Evolutionary conservation across 2,797 vertebrate genomes (phyloP).

Genomic region (Semotilus atromaculatus): DNA sequence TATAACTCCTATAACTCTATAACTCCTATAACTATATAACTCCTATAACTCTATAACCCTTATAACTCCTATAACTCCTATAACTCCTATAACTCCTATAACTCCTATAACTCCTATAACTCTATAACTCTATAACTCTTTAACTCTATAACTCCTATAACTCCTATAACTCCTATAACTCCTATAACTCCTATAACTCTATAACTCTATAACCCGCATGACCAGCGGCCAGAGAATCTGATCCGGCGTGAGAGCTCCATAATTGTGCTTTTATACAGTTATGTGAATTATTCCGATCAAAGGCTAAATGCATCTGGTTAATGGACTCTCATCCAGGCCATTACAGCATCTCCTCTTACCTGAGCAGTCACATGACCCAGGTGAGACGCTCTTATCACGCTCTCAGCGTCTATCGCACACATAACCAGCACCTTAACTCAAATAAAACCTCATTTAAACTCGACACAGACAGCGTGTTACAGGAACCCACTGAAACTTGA

Average conservation of each 20-base stretch:
- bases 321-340: neutral
- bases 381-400: constrained; percentile 1
- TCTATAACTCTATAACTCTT: too few relatives aligned
- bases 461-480: neutral
- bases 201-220: too few relatives aligned
- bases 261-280: neutral
- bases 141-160: too few relatives aligned
- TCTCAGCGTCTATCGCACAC: neutral
- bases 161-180: too few relatives aligned
- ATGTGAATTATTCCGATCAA: neutral
- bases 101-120: too few relatives aligned
- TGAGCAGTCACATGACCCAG: constrained; percentile 12
- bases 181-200: too few relatives aligned
- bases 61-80: too few relatives aligned
- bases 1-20: too few relatives aligned
- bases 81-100: too few relatives aligned
- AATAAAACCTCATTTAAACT: neutral
- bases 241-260: neutral
- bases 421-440: neutral
- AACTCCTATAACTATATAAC: too few relatives aligned
- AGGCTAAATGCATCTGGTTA: neutral
- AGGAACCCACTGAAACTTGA: neutral
- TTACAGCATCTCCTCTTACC: neutral
- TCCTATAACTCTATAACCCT: too few relatives aligned
- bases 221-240: neutral